Conservation (phyloP, 35 echinoderm and acorn worm species). For the Nesometra sesokonis region DNA sequence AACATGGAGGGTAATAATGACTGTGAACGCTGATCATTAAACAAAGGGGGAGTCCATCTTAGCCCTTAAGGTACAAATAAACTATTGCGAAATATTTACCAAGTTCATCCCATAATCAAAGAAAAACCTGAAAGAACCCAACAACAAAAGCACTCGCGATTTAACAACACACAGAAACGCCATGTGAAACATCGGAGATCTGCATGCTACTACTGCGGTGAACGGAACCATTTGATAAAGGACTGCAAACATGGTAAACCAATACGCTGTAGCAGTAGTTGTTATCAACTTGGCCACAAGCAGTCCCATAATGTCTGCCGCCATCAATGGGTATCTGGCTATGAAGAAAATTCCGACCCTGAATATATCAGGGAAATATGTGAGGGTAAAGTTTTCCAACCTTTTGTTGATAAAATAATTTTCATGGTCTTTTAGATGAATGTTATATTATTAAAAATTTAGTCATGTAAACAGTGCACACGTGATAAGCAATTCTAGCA, state of each 20-base stretch:
- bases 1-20: no score
- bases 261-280: neutral
- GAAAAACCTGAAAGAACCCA: neutral
- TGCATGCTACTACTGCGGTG: neutral
- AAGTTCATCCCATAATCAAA: neutral
- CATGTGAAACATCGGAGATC: neutral
- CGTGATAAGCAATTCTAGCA: no score
- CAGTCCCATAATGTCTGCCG: neutral
- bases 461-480: no score
- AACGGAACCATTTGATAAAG: neutral
- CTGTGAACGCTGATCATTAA: neutral
- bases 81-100: slow-evolving; percentile 13
- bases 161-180: neutral
- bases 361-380: neutral
- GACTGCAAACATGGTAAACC: neutral
- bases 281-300: neutral
- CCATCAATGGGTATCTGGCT: neutral
- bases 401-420: neutral
- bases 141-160: neutral
- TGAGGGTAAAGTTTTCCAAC: neutral
- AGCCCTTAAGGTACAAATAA: slow-evolving; percentile 8
- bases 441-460: neutral
- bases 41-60: slow-evolving; percentile 8
- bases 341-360: neutral
- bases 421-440: neutral